Percentiles rank a stretch among this genome's conserved stretches.
phyloP scores from a whole-genome alignment of 1,140 invertebrate genomes.

The Habropoda laboriosa region DNA sequence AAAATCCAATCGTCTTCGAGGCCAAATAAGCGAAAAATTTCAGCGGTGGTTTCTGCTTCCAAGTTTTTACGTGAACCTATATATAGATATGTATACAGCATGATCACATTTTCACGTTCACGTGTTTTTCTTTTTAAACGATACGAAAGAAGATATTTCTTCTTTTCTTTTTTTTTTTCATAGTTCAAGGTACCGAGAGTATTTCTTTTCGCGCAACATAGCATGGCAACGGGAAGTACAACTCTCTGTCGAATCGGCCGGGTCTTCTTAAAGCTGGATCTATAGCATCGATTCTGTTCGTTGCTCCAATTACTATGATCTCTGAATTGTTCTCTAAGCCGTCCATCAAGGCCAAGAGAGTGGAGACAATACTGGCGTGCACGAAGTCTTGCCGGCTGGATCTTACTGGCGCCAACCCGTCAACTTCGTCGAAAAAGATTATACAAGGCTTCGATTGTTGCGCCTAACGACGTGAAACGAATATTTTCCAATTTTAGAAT shows the following conservation, averaged over 20 bases:
- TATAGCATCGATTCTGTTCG: slow-evolving; percentile 88
- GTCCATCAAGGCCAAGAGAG: slow-evolving; percentile 89
- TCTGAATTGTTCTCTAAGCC: slow-evolving; percentile 85
- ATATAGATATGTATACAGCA: no score
- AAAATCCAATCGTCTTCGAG: slow-evolving; percentile 79
- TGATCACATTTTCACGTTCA: slow-evolving; percentile 35
- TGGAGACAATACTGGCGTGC: slow-evolving; percentile 83
- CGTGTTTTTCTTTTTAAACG: no score
- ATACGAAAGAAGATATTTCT: no score
- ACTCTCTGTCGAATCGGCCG: slow-evolving; percentile 85
- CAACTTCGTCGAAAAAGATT: slow-evolving; percentile 91
- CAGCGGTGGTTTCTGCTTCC: slow-evolving; percentile 77
- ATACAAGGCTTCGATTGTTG: slow-evolving; percentile 87
- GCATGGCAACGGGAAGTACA: slow-evolving; percentile 80
- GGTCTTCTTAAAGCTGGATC: slow-evolving; percentile 88
- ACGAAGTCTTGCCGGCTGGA: slow-evolving; percentile 86
- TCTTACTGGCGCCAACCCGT: slow-evolving; percentile 86
- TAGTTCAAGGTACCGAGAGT: slow-evolving; percentile 82
- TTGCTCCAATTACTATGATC: slow-evolving; percentile 89
- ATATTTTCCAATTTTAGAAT: no score
- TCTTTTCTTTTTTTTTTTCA: no score
- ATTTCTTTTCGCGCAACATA: slow-evolving; percentile 78
- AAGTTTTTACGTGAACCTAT: slow-evolving; percentile 77
- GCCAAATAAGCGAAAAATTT: slow-evolving; percentile 78
- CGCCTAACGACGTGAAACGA: no score